Conservation (phyloP, 2,888 invertebrate genomes). For the Cistogaster globosa region DNA sequence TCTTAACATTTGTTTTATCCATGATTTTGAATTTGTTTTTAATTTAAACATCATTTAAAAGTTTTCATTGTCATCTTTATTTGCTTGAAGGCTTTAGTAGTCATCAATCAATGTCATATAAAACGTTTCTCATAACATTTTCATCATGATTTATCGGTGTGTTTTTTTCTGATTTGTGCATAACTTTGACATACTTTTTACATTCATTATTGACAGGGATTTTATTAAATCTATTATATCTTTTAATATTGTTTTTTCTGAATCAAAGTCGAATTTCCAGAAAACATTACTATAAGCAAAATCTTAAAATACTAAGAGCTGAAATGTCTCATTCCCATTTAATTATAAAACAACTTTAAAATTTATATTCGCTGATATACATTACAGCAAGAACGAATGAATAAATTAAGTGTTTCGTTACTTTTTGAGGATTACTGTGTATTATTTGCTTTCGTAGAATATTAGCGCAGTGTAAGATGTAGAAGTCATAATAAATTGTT, state of each 20-base stretch:
- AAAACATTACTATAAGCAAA: conserved; percentile 49
- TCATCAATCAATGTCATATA: conserved; percentile 38
- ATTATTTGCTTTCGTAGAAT: no score
- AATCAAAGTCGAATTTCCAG: background rate
- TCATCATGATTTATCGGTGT: conserved; percentile 28
- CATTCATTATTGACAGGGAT: conserved; percentile 18
- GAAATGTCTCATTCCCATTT: no score
- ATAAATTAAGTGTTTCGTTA: no score
- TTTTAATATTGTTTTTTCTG: conserved; percentile 1
- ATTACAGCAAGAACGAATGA: no score
- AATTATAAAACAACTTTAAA: no score
- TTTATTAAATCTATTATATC: conserved; percentile 18
- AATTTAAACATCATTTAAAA: conserved; percentile 20
- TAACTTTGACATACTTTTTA: conserved; percentile 46
- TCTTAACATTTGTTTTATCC: conserved; percentile 1
- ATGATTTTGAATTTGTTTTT: conserved; percentile 8
- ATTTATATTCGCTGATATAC: no score
- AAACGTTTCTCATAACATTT: conserved; percentile 30
- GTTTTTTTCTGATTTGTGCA: conserved; percentile 51
- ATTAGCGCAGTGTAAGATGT: no score
- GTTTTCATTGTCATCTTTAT: conserved; percentile 23
- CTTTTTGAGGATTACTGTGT: no score
- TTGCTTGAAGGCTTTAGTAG: conserved; percentile 21
- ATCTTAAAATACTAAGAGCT: conserved; percentile 39
- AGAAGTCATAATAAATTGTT: no score